These are phyloP conservation scores for Muntiacus reevesi DNA, from an alignment of 2,113 vertebrate genomes.

Conservation along the genomic window DNA sequence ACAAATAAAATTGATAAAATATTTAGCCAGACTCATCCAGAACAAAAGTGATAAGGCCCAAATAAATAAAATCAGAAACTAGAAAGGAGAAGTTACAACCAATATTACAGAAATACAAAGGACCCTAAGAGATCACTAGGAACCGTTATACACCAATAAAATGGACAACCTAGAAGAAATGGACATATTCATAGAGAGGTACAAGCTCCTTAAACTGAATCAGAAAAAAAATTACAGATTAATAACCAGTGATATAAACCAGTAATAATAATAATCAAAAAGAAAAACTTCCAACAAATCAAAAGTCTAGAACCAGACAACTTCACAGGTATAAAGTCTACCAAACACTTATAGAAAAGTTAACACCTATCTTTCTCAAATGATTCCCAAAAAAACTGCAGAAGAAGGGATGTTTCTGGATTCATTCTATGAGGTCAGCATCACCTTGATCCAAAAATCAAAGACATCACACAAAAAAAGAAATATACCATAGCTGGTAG, in stretches of 20 bases:
- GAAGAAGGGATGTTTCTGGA: neutral
- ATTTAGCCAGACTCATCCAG: neutral
- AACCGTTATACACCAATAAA: neutral
- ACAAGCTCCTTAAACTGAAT: neutral
- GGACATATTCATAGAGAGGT: neutral
- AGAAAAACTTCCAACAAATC: neutral
- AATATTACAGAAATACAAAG: neutral
- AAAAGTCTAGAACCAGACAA: neutral
- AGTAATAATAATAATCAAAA: neutral
- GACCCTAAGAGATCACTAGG: neutral
- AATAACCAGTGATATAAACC: neutral
- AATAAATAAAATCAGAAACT: neutral
- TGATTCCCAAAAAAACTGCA: neutral
- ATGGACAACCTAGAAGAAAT: neutral
- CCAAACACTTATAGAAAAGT: neutral
- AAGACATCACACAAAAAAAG: neutral
- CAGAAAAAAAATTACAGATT: neutral
- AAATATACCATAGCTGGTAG: neutral
- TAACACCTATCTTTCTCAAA: neutral
- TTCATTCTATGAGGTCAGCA: neutral
- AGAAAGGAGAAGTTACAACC: neutral
- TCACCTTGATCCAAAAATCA: neutral
- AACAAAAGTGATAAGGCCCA: neutral
- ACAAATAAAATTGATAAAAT: neutral
- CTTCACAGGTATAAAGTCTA: neutral